These are phyloP conservation scores for Pycnomerus fuliginosus DNA, from an alignment of 2,888 invertebrate species.

Conservation along the genomic window DNA sequence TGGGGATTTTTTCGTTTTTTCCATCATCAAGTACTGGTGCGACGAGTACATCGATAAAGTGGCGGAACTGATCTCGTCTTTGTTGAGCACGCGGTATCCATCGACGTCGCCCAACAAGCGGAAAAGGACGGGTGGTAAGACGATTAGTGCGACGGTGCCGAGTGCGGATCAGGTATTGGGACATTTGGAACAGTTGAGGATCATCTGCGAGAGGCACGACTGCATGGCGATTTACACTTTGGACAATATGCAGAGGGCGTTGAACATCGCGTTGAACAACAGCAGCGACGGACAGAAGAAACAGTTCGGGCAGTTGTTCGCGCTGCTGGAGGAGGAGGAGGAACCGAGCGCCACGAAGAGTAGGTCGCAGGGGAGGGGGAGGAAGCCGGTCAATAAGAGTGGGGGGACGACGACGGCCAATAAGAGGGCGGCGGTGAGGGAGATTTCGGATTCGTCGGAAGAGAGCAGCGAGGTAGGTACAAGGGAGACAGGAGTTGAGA, in stretches of 20 bases:
- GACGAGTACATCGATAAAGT: slow-evolving; percentile 88
- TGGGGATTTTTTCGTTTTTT: slow-evolving; percentile 85
- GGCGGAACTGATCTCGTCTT: slow-evolving; percentile 74
- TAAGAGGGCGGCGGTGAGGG: slow-evolving; percentile 50
- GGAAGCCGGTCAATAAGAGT: slow-evolving; percentile 51
- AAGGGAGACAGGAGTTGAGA: too few relatives aligned
- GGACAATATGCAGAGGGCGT: slow-evolving; percentile 88
- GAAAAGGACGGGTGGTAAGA: slow-evolving; percentile 67
- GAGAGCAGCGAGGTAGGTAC: slow-evolving; percentile 74
- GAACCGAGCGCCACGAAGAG: slow-evolving; percentile 59
- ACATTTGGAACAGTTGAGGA: slow-evolving; percentile 88
- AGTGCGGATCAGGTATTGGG: slow-evolving; percentile 84
- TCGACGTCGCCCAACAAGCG: slow-evolving; percentile 88
- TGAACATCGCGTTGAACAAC: slow-evolving; percentile 84
- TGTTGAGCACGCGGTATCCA: slow-evolving; percentile 80
- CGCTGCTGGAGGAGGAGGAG: slow-evolving; percentile 87
- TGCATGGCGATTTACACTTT: slow-evolving; percentile 80
- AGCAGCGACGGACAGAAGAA: slow-evolving; percentile 87
- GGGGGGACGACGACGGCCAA: slow-evolving; percentile 38
- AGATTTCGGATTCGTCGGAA: slow-evolving; percentile 67
- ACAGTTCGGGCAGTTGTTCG: slow-evolving; percentile 87
- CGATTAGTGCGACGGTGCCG: slow-evolving; percentile 68
- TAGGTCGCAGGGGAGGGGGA: slow-evolving; percentile 61
- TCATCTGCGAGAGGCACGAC: slow-evolving; percentile 67
- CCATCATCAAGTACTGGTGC: slow-evolving; percentile 92